Evolutionary conservation across 2,113 vertebrate species (phyloP), one percentile per base, ranked within the genome.

Genomic region (Canis aureus): DNA sequence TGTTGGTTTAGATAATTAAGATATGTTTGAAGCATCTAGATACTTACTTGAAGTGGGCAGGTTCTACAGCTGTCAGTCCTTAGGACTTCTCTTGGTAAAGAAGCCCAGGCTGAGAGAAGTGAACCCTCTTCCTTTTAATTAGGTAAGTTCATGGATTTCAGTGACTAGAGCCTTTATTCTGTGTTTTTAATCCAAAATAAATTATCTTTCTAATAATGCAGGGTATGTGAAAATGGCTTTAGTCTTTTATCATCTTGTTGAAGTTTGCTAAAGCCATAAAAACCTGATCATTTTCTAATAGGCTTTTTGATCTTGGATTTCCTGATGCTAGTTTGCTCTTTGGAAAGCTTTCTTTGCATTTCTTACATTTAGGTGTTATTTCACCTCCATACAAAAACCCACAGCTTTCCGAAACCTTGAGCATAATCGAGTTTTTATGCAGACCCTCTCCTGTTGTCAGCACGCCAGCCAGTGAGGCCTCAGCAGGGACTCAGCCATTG

Each of bases 141-240:
- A 80, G 92, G 94, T 94, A 95, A 94, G 71, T 97, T 94, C 35
- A n/a, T 76, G 53, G 81, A 80, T 23, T 73, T 92, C 12, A 81
- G 71, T 74, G 59, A 27, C 59, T 17, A 73, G 35, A 57, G 55
- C 57, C 17, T 92, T 94, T 89, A 25, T 64, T 92, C 38, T 91
- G 49, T 32, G 73, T 93, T 90, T n/a, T 60, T 71, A 91, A 92
- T 71, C 59, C 51, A 81, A 25, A 93, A 43, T 80, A 86, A 95
- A 27, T 89, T 23, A 22, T 88, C 60, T 92, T 86, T 94, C 27
- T 91, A 43, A 92, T 35, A 73, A 90, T 2, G 25, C 78, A 67
- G 22, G n/a, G 8, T 22, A 7, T 49, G 16, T 92, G 76, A 91
- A 97, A 86, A 92, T 15, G 91, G 22, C 32, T 88, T 22, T 81